Percentiles rank a stretch among this genome's conserved stretches.
phyloP scores from a whole-genome alignment of 1,140 invertebrate genomes.

The Zaprionus nigranus region DNA sequence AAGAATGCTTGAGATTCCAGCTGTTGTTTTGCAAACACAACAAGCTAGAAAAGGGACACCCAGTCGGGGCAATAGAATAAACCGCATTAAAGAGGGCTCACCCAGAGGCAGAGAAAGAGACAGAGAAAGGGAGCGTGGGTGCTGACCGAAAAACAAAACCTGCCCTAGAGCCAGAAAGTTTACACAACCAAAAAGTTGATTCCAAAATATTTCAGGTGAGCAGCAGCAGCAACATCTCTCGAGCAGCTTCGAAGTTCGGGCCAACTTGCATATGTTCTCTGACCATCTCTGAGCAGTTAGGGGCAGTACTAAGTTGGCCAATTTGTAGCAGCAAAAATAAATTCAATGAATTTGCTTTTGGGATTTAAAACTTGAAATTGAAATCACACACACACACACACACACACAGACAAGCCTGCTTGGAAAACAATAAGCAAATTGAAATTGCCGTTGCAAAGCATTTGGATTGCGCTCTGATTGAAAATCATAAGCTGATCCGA shows the following conservation, averaged over 20 bases:
- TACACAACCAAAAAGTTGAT: slow-evolving; percentile 69
- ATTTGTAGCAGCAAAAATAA: slow-evolving; percentile 39
- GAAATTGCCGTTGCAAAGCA: slow-evolving; percentile 21
- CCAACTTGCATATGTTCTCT: slow-evolving; percentile 55
- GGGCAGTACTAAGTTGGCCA: background rate
- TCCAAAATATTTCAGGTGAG: slow-evolving; percentile 71
- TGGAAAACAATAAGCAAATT: slow-evolving; percentile 47
- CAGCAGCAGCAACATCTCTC: slow-evolving; percentile 34
- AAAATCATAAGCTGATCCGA: slow-evolving; percentile 39
- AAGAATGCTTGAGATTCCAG: slow-evolving; percentile 27
- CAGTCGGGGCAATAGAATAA: slow-evolving; percentile 19
- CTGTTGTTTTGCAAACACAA: slow-evolving; percentile 25
- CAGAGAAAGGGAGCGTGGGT: background rate
- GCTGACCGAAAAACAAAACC: slow-evolving; percentile 8
- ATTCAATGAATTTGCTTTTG: slow-evolving; percentile 61
- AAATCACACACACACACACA: slow-evolving; percentile 39
- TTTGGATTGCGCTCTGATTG: slow-evolving; percentile 69
- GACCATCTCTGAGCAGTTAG: background rate
- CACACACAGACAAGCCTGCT: slow-evolving; percentile 9
- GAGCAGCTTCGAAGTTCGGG: slow-evolving; percentile 63
- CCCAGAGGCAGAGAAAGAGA: background rate
- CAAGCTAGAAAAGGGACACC: slow-evolving; percentile 11
- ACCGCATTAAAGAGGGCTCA: slow-evolving; percentile 37
- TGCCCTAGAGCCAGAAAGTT: slow-evolving; percentile 46
- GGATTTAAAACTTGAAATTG: slow-evolving; percentile 73